phyloP scores from a whole-genome alignment of 2,113 vertebrate species.

The Gymnobelideus leadbeateri region DNA sequence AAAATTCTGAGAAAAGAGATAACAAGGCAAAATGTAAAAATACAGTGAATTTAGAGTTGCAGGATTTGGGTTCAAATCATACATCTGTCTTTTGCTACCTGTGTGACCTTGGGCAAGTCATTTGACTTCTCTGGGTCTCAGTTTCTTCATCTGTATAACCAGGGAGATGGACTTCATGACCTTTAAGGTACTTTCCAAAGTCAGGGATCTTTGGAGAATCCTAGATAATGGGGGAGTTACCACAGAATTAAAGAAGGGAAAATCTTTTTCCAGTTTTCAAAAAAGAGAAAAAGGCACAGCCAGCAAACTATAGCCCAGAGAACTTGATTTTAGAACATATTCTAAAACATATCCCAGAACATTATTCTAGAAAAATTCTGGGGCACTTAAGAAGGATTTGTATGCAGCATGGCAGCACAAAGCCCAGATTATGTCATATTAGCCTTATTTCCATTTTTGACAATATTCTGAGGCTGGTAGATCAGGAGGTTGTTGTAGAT shows the following conservation, averaged over 20 bases:
- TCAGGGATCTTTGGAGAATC: background rate
- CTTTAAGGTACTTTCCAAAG: background rate
- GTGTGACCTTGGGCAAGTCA: background rate
- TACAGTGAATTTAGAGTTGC: background rate
- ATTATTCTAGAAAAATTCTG: background rate
- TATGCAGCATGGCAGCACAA: background rate
- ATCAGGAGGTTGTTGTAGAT: background rate
- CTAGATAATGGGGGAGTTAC: too few species aligned
- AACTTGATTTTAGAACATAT: background rate
- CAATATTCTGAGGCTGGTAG: background rate
- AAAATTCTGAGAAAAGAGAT: background rate
- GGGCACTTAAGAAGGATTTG: background rate
- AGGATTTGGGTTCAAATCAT: background rate
- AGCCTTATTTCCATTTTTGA: background rate
- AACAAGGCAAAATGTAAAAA: background rate
- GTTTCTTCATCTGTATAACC: background rate
- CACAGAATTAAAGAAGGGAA: background rate
- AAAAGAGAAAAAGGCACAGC: background rate
- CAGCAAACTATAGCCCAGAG: too few species aligned
- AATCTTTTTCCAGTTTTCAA: background rate
- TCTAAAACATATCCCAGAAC: background rate
- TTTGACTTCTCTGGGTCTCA: background rate
- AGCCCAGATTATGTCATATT: background rate
- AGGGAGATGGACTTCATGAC: background rate
- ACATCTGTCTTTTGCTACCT: background rate